Evolutionary conservation across 2,888 invertebrate genomes (phyloP), one percentile per base, ranked within the genome.

Genomic region (Tineola bisselliella): DNA sequence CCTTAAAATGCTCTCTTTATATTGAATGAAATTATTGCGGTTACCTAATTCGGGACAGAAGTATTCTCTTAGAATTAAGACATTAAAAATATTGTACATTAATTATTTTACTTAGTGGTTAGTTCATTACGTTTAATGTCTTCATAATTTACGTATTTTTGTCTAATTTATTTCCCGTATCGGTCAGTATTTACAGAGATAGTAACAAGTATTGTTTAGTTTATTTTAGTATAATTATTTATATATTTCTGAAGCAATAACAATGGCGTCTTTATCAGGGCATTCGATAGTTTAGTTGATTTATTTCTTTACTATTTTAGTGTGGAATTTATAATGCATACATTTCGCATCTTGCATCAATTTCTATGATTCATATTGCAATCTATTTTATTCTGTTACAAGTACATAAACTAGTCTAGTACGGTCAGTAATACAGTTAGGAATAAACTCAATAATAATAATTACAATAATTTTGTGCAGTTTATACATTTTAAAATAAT

Each of bases 1-100:
- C 86, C 84, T 84, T 79, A 77, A 73, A 84, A 84, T 82, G 87
- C 87, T 87, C 87, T 87, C 87, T 86, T 73, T 68, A 75, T 80
- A 73, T 72, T 81, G 81, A 83, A 80, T 81, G 81, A 83, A 80
- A 82, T 81, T 83, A 81, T 75, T 77, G 83, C 84, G 83, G 87
- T 87, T 87, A 87, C 87, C 87, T 81, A 76, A 77, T 25, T 82
- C 78, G 79, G 81, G 82, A 86, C 74, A 79, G 81, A 82, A 86
- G 86, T 86, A 87, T 86, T 87, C 81, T 74, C 77, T 76, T 84
- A 86, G 81, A 63, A 70, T 66, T 79, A 84, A 74, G 70, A 73
- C 68, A 70, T 65, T 75, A 74, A 72, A 74, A 65, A 82, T 82
- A 74, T 59, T 86, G 84, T 84, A 84, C 73, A 82, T 80, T 76